Evolutionary conservation across 2,113 vertebrate genomes (phyloP).

Genomic region (Taurulus bubalis): DNA sequence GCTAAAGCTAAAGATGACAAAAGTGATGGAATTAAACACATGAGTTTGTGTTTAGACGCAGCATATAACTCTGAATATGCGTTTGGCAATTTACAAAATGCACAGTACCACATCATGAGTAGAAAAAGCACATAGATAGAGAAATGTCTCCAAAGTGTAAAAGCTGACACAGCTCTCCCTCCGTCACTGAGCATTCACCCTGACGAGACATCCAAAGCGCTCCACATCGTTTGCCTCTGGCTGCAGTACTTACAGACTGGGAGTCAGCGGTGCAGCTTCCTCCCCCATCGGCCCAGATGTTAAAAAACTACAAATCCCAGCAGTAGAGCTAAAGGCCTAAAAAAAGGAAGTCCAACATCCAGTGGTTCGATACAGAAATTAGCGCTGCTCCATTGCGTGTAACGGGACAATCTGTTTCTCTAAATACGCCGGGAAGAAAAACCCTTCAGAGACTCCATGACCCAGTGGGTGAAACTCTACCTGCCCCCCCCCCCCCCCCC

Average conservation of each 20-base stretch:
- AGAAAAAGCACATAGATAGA: neutral
- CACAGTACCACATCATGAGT: neutral
- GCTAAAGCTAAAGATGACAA: neutral
- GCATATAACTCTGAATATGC: neutral
- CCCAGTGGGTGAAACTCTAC: conserved; percentile 47
- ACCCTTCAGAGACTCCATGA: conserved; percentile 14
- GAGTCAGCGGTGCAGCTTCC: conserved; percentile 49
- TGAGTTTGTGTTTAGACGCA: neutral
- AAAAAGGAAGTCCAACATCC: conserved; percentile 26
- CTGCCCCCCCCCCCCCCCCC: conserved; percentile 23
- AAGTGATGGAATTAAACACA: neutral
- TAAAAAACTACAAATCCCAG: conserved; percentile 73
- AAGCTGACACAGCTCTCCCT: neutral
- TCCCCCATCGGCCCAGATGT: conserved; percentile 57
- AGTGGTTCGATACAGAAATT: conserved; percentile 18
- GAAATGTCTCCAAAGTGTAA: neutral
- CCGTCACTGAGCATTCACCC: neutral
- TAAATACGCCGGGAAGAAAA: conserved; percentile 38
- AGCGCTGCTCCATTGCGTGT: conserved; percentile 14
- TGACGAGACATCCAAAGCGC: neutral
- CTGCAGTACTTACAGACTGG: conserved; percentile 64
- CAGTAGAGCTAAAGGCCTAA: conserved; percentile 15
- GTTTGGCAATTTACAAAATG: neutral
- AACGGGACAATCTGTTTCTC: conserved; percentile 18
- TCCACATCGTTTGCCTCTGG: neutral